Conservation (phyloP, 2,113 vertebrate genomes). For the Solea senegalensis region DNA sequence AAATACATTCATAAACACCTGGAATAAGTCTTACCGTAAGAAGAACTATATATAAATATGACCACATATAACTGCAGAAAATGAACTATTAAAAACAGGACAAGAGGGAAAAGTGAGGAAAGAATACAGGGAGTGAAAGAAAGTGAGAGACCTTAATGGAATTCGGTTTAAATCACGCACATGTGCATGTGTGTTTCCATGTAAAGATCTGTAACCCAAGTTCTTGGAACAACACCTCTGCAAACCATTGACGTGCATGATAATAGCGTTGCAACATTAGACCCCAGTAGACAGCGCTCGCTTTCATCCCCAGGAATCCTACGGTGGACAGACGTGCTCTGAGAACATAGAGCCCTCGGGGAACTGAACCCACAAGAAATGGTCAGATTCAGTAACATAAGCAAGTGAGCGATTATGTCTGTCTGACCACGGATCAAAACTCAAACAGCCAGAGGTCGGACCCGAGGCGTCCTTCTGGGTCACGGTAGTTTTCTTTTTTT, state of each 20-base stretch:
- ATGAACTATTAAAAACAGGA: too few species aligned
- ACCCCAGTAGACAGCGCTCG: constrained; percentile 24
- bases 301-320: constrained; percentile 61
- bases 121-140: constrained; percentile 15
- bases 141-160: background rate
- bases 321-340: constrained; percentile 70
- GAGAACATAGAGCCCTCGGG: constrained; percentile 50
- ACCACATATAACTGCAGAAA: too few species aligned
- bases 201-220: constrained; percentile 44
- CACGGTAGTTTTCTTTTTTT: background rate
- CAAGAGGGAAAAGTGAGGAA: background rate
- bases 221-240: constrained; percentile 63
- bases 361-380: constrained; percentile 36
- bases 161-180: background rate
- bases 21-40: too few species aligned
- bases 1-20: too few species aligned
- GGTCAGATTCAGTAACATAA: constrained; percentile 61
- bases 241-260: constrained; percentile 49
- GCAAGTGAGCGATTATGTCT: constrained; percentile 44
- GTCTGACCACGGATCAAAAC: constrained; percentile 48
- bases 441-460: constrained; percentile 30
- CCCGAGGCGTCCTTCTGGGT: constrained; percentile 16
- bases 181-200: constrained; percentile 14
- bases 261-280: constrained; percentile 59
- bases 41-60: too few species aligned